A percentile compares a stretch with the other conserved stretches of the same genome.
Conservation (phyloP, 1,140 invertebrate species). For the Wasmannia auropunctata region DNA sequence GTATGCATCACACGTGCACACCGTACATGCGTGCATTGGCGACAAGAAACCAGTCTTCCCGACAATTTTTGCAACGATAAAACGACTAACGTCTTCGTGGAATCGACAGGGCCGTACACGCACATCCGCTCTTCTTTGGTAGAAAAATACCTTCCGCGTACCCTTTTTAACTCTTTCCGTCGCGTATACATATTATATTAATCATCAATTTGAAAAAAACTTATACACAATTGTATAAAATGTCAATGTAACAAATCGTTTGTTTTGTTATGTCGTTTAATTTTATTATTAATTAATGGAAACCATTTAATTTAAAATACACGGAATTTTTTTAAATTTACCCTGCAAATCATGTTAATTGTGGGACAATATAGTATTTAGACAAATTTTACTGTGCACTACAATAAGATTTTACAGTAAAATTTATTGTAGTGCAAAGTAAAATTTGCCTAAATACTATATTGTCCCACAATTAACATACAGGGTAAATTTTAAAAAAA, state of each 20-base stretch:
- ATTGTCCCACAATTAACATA: too few relatives aligned
- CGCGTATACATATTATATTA: neutral
- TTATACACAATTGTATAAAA: neutral
- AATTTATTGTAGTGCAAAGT: too few relatives aligned
- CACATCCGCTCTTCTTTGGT: conserved; percentile 23
- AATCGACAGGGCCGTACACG: conserved; percentile 71
- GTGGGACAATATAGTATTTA: too few relatives aligned
- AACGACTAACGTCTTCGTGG: conserved; percentile 74
- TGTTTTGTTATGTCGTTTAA: neutral
- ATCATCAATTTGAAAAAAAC: neutral
- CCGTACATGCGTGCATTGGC: conserved; percentile 67
- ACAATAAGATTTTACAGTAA: too few relatives aligned
- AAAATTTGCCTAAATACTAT: too few relatives aligned
- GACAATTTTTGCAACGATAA: conserved; percentile 75
- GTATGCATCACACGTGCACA: conserved; percentile 52
- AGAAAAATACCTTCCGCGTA: conserved; percentile 2
- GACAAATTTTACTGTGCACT: too few relatives aligned
- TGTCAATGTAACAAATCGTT: neutral
- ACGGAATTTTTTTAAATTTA: too few relatives aligned
- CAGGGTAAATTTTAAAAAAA: too few relatives aligned
- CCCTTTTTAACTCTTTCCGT: neutral
- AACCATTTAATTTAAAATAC: neutral
- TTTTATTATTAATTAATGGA: neutral
- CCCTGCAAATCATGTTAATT: too few relatives aligned
- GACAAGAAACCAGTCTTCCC: conserved; percentile 77